These are phyloP conservation scores for Mesocentrotus franciscanus DNA, from an alignment of 53 echinoderm and acorn worm species.

Conservation along the genomic window DNA sequence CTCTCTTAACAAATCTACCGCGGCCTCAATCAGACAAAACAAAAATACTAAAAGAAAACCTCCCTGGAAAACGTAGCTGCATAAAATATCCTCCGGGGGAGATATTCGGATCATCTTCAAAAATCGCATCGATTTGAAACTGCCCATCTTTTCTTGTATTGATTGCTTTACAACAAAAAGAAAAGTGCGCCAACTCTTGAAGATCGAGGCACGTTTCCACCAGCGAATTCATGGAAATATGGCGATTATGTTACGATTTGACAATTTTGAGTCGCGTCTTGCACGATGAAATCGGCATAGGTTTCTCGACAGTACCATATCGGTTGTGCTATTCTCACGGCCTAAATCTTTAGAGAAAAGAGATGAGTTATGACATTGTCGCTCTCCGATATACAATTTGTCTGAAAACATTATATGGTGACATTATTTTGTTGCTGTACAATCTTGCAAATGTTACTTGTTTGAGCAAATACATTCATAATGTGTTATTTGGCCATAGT, in stretches of 20 bases:
- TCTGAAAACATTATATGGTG: too few relatives aligned
- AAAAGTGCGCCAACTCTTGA: conserved; percentile 19
- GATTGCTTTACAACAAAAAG: conserved; percentile 3
- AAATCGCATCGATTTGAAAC: conserved; percentile 20
- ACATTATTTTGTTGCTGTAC: too few relatives aligned
- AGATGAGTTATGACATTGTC: too few relatives aligned
- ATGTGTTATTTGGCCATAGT: too few relatives aligned
- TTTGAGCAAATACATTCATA: too few relatives aligned
- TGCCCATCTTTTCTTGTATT: conserved; percentile 14
- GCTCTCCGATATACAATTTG: too few relatives aligned
- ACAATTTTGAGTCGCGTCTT: neutral
- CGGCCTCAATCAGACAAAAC: conserved; percentile 29
- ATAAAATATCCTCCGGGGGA: neutral
- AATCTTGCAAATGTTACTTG: too few relatives aligned
- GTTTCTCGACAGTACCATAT: neutral
- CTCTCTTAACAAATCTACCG: neutral
- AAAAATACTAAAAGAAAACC: neutral
- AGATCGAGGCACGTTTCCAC: conserved; percentile 7
- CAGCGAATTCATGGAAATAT: neutral
- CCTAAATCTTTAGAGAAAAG: too few relatives aligned
- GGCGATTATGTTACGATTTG: neutral
- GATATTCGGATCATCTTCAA: conserved; percentile 21
- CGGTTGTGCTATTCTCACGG: neutral
- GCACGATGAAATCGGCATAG: neutral
- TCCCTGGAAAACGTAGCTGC: neutral